Conservation (phyloP, 2,113 vertebrate genomes). For the Phasianus colchicus region DNA sequence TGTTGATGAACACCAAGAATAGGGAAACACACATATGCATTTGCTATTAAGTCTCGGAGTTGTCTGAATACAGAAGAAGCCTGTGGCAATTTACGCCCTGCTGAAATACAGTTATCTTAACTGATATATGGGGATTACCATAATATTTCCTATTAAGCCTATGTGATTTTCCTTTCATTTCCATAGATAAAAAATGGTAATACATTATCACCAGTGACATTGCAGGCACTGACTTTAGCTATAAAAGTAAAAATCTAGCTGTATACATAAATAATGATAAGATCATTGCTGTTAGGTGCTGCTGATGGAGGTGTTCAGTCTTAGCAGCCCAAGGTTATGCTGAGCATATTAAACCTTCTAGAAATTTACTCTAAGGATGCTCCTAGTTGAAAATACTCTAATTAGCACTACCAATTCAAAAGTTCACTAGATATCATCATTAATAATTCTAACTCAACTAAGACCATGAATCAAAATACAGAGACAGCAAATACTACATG, state of each 20-base stretch:
- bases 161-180: slow-evolving; percentile 57
- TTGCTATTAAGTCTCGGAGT: slow-evolving; percentile 48
- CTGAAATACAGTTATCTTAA: slow-evolving; percentile 67
- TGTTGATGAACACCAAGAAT: slow-evolving; percentile 27
- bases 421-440: slow-evolving; percentile 25
- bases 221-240: slow-evolving; percentile 39
- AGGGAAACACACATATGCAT: slow-evolving; percentile 31
- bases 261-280: slow-evolving; percentile 42
- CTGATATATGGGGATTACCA: slow-evolving; percentile 60
- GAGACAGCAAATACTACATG: slow-evolving; percentile 34
- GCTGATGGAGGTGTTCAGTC: background rate
- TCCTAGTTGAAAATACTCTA: background rate
- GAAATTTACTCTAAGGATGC: background rate
- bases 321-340: background rate
- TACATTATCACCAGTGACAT: slow-evolving; percentile 41
- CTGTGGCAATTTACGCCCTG: slow-evolving; percentile 56
- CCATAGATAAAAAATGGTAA: slow-evolving; percentile 60
- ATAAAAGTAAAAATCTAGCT: slow-evolving; percentile 44
- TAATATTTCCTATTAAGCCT: slow-evolving; percentile 65
- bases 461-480: slow-evolving; percentile 31
- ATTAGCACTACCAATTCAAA: background rate
- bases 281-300: background rate
- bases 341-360: background rate
- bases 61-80: slow-evolving; percentile 46
- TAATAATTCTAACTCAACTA: slow-evolving; percentile 22